A percentile compares a stretch with the other conserved stretches of the same genome.
Evolutionary conservation across 2,797 vertebrate genomes (phyloP).

Genomic region (Momotus momota): DNA sequence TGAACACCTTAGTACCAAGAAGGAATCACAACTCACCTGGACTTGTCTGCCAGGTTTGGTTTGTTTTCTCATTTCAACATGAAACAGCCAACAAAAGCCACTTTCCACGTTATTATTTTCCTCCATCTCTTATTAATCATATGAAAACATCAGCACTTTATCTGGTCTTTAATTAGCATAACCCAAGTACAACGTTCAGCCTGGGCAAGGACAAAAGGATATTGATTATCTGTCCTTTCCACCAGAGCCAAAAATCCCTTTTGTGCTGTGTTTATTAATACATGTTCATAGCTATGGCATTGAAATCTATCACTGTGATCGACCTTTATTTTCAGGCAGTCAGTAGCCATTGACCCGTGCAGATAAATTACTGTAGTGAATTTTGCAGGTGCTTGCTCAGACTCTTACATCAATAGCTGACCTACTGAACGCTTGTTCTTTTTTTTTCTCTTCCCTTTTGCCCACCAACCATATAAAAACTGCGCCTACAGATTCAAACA

Average conservation of each 20-base stretch:
- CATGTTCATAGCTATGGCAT: constrained; percentile 56
- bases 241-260: constrained; percentile 65
- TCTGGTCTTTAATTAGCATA: constrained; percentile 72
- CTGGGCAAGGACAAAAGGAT: constrained; percentile 44
- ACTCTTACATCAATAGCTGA: constrained; percentile 58
- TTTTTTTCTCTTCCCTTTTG: background rate
- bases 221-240: constrained; percentile 74
- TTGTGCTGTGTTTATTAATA: constrained; percentile 67
- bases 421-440: constrained; percentile 19
- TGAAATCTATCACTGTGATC: constrained; percentile 70
- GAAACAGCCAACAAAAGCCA: background rate
- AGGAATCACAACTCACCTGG: background rate
- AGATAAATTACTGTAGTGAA: constrained; percentile 70
- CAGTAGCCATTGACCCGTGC: constrained; percentile 69
- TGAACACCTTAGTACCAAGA: background rate
- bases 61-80: background rate
- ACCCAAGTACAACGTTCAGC: constrained; percentile 68
- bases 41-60: background rate
- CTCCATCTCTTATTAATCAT: constrained; percentile 33
- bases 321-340: constrained; percentile 70
- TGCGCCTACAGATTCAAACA: background rate
- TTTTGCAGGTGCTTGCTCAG: constrained; percentile 69
- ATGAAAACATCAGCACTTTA: constrained; percentile 39
- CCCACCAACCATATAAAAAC: background rate
- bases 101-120: constrained; percentile 7